Evolutionary conservation across 2,797 vertebrate species (phyloP).

Genomic region (Okamejei kenojei): DNA sequence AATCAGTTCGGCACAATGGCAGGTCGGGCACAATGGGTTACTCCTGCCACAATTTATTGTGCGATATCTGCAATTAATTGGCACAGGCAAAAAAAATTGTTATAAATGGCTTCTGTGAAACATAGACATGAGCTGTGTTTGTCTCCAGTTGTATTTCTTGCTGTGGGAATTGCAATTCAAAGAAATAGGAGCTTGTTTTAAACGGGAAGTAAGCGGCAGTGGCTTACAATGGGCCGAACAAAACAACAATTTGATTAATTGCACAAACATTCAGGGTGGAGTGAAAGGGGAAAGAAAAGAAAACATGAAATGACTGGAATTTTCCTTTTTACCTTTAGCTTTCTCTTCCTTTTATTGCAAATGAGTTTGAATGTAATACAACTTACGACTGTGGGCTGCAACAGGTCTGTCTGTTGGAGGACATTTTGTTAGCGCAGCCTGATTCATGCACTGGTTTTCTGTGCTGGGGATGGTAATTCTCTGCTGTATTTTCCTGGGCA

Average conservation of each 20-base stretch:
- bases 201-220: background rate
- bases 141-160: background rate
- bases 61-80: too few species aligned
- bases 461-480: background rate
- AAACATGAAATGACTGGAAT: background rate
- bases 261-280: slow-evolving; percentile 1
- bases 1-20: too few species aligned
- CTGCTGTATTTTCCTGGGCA: background rate
- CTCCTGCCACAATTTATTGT: too few species aligned
- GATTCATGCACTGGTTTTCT: background rate
- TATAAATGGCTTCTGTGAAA: background rate
- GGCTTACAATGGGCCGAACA: slow-evolving; percentile 8
- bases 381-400: background rate
- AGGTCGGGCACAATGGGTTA: too few species aligned
- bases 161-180: slow-evolving; percentile 25
- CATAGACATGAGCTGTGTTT: background rate
- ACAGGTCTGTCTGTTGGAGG: background rate
- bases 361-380: background rate
- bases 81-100: background rate
- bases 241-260: slow-evolving; percentile 30
- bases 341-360: background rate
- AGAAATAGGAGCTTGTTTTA: slow-evolving; percentile 5
- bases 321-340: background rate
- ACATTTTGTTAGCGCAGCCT: background rate
- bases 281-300: slow-evolving; percentile 20